These are phyloP conservation scores for Melinaea menophilus DNA, from an alignment of 2,888 invertebrate species.

Conservation along the genomic window DNA sequence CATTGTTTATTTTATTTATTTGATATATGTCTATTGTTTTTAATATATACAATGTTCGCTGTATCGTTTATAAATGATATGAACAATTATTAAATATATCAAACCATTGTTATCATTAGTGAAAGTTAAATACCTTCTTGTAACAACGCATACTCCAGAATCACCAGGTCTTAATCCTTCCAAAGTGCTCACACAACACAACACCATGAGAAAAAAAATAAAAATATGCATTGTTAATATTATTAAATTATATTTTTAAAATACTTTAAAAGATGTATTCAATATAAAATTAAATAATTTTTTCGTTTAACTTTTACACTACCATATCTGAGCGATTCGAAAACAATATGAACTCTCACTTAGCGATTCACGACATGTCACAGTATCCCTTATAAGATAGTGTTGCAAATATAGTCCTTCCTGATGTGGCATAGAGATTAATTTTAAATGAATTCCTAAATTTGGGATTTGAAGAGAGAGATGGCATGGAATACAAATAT, in stretches of 20 bases:
- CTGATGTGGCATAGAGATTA: constrained; percentile 7
- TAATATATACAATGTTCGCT: too few species aligned
- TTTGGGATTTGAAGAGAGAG: neutral
- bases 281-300: constrained; percentile 6
- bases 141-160: constrained; percentile 35
- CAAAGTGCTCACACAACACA: constrained; percentile 25
- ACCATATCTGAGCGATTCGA: constrained; percentile 21
- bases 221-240: constrained; percentile 26
- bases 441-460: constrained; percentile 4
- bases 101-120: too few species aligned
- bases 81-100: too few species aligned
- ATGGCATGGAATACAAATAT: constrained; percentile 6
- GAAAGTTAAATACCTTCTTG: constrained; percentile 23
- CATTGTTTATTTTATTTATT: too few species aligned
- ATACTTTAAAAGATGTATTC: neutral
- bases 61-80: too few species aligned
- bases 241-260: constrained; percentile 3
- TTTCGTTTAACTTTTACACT: constrained; percentile 12
- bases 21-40: too few species aligned
- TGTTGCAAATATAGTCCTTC: constrained; percentile 13
- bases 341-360: constrained; percentile 30
- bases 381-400: constrained; percentile 23
- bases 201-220: constrained; percentile 21
- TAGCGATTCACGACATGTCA: constrained; percentile 20
- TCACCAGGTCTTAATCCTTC: constrained; percentile 31